Percentiles rank a stretch among this genome's conserved stretches.
These are phyloP conservation scores for Motacilla tschutschensis DNA, from an alignment of 2,113 vertebrate genomes.

Conservation along the genomic window DNA sequence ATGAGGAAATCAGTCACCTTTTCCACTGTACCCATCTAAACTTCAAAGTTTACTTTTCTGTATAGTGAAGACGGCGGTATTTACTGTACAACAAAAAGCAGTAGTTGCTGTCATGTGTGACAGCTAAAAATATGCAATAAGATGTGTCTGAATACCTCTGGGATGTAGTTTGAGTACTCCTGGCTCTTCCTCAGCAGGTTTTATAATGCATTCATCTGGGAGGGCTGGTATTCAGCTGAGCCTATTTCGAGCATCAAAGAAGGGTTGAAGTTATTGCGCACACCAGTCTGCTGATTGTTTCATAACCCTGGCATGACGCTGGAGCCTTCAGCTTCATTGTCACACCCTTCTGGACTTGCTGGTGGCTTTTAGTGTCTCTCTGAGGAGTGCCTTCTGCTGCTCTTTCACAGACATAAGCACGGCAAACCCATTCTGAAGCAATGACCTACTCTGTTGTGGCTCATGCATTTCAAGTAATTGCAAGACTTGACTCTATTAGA, in stretches of 20 bases:
- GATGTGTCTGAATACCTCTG: constrained; percentile 54
- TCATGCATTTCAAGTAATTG: neutral
- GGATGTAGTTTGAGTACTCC: constrained; percentile 35
- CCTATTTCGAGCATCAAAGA: constrained; percentile 5
- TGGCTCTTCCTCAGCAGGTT: constrained; percentile 41
- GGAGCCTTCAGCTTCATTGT: neutral
- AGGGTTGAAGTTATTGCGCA: neutral
- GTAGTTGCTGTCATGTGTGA: constrained; percentile 28
- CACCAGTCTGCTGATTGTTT: neutral
- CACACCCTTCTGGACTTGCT: constrained; percentile 15
- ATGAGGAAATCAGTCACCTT: neutral
- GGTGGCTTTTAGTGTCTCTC: constrained; percentile 38
- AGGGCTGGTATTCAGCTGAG: constrained; percentile 12
- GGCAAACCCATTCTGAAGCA: neutral
- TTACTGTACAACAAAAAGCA: constrained; percentile 52
- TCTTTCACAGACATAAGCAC: neutral
- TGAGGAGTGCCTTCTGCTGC: neutral
- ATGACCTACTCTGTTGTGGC: neutral
- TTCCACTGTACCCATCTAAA: neutral
- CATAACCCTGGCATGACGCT: neutral
- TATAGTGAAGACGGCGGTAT: constrained; percentile 9
- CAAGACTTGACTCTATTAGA: neutral
- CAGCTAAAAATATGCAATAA: constrained; percentile 65
- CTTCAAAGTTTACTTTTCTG: neutral
- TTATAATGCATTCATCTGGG: constrained; percentile 40